These are phyloP conservation scores for Cynoglossus semilaevis DNA, from an alignment of 2,113 vertebrate genomes.

Conservation along the genomic window DNA sequence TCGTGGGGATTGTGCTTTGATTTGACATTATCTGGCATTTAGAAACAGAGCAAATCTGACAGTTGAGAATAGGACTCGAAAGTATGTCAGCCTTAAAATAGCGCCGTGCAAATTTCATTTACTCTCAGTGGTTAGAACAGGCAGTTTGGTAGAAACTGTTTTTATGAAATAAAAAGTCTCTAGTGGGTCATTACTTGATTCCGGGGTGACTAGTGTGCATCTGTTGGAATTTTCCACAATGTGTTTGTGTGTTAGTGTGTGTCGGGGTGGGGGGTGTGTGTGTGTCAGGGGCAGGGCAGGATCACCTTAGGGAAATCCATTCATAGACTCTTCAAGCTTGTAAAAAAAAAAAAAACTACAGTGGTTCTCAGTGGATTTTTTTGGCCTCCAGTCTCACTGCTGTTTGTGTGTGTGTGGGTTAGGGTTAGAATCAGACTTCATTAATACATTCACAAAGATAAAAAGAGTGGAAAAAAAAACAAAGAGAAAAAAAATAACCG, in stretches of 20 bases:
- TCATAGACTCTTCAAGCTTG: conserved; percentile 41
- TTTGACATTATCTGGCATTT: background rate
- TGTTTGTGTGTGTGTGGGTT: conserved; percentile 7
- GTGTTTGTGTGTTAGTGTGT: conserved; percentile 17
- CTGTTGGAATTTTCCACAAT: conserved; percentile 64
- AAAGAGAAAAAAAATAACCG: background rate
- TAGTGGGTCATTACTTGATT: conserved; percentile 3
- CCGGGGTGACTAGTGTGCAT: conserved; percentile 31
- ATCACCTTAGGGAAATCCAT: conserved; percentile 52
- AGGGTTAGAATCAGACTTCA: conserved; percentile 27
- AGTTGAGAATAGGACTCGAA: no score
- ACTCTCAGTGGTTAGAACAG: background rate
- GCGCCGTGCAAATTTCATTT: background rate
- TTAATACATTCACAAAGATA: background rate
- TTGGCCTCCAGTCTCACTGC: conserved; percentile 10
- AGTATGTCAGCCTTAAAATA: no score
- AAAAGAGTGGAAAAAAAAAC: conserved; percentile 13
- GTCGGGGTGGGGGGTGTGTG: background rate
- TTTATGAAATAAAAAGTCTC: background rate
- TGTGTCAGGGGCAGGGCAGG: conserved; percentile 27
- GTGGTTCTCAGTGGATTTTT: conserved; percentile 20
- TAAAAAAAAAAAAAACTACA: conserved; percentile 33
- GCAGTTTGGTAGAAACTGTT: background rate
- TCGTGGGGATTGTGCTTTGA: background rate
- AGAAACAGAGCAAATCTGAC: background rate